Conservation (phyloP, 30 jellyfish, hydroid and myxozoan genomes). For the Haliclystus octoradiatus region DNA sequence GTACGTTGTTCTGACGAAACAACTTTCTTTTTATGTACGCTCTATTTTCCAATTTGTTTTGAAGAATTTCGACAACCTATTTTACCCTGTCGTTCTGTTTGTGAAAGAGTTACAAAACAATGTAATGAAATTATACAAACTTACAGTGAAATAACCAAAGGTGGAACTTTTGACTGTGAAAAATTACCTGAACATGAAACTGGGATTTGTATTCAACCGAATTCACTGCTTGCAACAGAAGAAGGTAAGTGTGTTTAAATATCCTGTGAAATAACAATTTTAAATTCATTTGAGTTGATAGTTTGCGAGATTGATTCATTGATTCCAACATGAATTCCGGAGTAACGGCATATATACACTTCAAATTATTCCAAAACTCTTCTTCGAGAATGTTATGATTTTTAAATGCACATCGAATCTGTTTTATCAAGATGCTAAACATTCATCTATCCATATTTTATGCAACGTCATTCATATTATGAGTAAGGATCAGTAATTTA, state of each 20-base stretch:
- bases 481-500: no score
- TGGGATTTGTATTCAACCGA: constrained; percentile 77
- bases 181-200: constrained; percentile 59
- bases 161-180: constrained; percentile 55
- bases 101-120: constrained; percentile 36
- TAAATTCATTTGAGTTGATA: no score
- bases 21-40: background rate
- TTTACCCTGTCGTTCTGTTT: constrained; percentile 61
- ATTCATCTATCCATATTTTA: no score
- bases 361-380: no score
- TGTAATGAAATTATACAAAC: constrained; percentile 26
- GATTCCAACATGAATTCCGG: no score
- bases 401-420: no score
- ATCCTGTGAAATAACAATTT: background rate
- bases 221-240: constrained; percentile 19
- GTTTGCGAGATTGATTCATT: no score
- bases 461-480: no score
- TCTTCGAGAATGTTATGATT: no score
- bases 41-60: background rate
- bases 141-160: constrained; percentile 33
- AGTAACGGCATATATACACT: no score
- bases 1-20: background rate
- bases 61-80: constrained; percentile 17
- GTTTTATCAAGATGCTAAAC: no score
- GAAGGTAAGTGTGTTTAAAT: constrained; percentile 28